phyloP scores from a whole-genome alignment of 2,797 vertebrate genomes.

The Eulemur mongoz region DNA sequence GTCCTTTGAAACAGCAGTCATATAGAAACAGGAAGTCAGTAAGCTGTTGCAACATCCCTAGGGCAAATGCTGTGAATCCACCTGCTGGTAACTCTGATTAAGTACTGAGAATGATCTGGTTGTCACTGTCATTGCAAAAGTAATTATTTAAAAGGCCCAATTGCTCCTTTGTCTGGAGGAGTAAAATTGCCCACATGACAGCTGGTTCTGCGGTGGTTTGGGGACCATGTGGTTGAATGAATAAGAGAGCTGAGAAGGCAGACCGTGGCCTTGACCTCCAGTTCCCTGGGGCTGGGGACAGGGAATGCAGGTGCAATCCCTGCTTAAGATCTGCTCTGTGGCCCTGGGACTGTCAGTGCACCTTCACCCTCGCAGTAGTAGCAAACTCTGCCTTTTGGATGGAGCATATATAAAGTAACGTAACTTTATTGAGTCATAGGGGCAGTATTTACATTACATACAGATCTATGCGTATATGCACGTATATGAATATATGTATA shows the following conservation, averaged over 20 bases:
- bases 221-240: not conserved
- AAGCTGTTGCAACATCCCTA: constrained; percentile 23
- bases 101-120: not conserved
- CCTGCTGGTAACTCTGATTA: constrained; percentile 40
- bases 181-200: not conserved
- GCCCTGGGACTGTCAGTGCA: too few species aligned
- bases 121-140: not conserved
- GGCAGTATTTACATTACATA: not conserved
- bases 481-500: fast-evolving
- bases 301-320: not conserved
- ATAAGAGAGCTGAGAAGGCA: not conserved
- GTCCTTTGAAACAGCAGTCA: constrained; percentile 46
- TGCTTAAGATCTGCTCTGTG: not conserved
- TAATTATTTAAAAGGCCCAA: constrained; percentile 27
- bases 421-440: not conserved
- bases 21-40: constrained; percentile 62
- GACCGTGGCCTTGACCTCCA: not conserved
- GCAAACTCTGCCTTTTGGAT: not conserved
- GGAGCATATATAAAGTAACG: not conserved
- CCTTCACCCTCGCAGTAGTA: not conserved
- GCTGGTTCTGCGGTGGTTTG: not conserved
- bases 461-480: too few species aligned
- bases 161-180: constrained; percentile 28
- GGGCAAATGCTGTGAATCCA: constrained; percentile 54
- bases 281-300: not conserved